A percentile compares a stretch with the other conserved stretches of the same genome.
phyloP scores from a whole-genome alignment of 2,797 vertebrate genomes.

The Ptychobarbus kaznakovi region DNA sequence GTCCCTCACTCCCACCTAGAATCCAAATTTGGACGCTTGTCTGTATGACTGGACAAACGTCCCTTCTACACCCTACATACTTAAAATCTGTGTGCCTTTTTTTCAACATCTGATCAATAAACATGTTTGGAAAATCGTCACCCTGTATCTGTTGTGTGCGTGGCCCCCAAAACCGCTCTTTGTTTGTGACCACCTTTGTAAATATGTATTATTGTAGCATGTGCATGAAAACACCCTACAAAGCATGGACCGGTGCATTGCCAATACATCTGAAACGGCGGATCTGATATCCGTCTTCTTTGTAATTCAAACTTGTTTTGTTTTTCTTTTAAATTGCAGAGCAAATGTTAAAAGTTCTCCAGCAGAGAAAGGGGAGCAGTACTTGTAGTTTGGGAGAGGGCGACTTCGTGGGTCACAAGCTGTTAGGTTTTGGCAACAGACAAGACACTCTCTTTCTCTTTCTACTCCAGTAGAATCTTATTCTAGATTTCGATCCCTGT shows the following conservation, averaged over 20 bases:
- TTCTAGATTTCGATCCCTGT: constrained; percentile 36
- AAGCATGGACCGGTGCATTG: constrained; percentile 53
- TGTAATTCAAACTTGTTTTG: constrained; percentile 79
- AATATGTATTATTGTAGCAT: constrained; percentile 71
- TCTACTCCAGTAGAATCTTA: constrained; percentile 32
- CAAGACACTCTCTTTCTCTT: constrained; percentile 73
- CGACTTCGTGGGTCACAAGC: constrained; percentile 76
- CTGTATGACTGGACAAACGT: constrained; percentile 56
- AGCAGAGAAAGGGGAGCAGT: constrained; percentile 89
- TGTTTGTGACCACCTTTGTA: constrained; percentile 64
- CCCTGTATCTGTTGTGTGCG: constrained; percentile 53
- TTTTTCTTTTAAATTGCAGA: constrained; percentile 90
- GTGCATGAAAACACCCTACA: constrained; percentile 50
- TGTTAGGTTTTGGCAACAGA: constrained; percentile 81
- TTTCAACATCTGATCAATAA: constrained; percentile 62
- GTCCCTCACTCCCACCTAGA: constrained; percentile 66
- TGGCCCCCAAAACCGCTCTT: constrained; percentile 42
- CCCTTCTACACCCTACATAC: constrained; percentile 47
- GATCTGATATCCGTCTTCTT: constrained; percentile 64
- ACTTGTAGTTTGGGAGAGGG: constrained; percentile 85
- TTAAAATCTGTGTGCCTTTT: constrained; percentile 64
- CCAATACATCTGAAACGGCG: constrained; percentile 51
- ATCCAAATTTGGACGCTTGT: constrained; percentile 70
- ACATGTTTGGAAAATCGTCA: constrained; percentile 54
- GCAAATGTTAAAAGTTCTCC: constrained; percentile 89